Conservation (phyloP, 23 tunicate genomes). For the Trididemnum miniatum region DNA sequence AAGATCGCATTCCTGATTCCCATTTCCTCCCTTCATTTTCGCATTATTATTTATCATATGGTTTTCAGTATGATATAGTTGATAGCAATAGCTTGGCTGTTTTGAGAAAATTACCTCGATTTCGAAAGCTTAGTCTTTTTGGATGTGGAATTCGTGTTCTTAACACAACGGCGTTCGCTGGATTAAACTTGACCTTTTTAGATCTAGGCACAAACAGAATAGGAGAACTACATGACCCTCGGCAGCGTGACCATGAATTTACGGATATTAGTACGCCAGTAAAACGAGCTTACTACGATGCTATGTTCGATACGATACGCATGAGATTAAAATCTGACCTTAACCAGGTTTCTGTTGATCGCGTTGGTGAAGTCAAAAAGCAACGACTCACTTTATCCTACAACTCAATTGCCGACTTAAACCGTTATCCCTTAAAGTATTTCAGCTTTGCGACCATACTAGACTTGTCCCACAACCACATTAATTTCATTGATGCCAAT, state of each 20-base stretch:
- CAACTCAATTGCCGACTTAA: background rate
- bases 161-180: background rate
- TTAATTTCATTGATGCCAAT: background rate
- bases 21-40: background rate
- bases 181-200: slow-evolving; percentile 1
- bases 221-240: background rate
- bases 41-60: background rate
- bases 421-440: background rate
- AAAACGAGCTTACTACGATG: background rate
- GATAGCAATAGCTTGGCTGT: background rate
- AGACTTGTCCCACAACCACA: background rate
- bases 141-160: background rate
- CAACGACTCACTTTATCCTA: too few species aligned
- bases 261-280: background rate
- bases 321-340: background rate
- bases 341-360: background rate
- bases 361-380: background rate
- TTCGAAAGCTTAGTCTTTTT: background rate
- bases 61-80: background rate
- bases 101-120: background rate
- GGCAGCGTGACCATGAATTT: background rate
- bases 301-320: background rate
- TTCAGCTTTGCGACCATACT: background rate
- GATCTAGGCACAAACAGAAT: background rate
- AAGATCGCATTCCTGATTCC: background rate